A percentile compares a stretch with the other conserved stretches of the same genome.
Evolutionary conservation across 2,888 invertebrate species (phyloP).

Genomic region (Prenolepis imparis): DNA sequence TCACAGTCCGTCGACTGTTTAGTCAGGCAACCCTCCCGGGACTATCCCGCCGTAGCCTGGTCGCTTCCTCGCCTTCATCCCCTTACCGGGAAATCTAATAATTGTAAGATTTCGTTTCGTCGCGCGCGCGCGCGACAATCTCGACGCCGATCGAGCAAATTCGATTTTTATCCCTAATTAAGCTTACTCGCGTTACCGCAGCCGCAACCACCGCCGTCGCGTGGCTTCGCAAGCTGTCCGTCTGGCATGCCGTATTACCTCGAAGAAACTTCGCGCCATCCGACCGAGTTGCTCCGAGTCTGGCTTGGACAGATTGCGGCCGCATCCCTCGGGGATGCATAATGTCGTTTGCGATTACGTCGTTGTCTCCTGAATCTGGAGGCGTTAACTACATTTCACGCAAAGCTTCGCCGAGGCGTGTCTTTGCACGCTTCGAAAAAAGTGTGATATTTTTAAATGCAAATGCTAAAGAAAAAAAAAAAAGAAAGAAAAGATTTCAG

Average conservation of each 20-base stretch:
- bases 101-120: slow-evolving; percentile 72
- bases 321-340: slow-evolving; percentile 28
- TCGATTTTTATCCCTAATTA: slow-evolving; percentile 76
- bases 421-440: background rate
- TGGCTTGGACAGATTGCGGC: slow-evolving; percentile 38
- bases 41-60: slow-evolving; percentile 44
- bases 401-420: background rate
- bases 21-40: slow-evolving; percentile 63
- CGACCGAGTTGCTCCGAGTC: slow-evolving; percentile 40
- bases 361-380: slow-evolving; percentile 30
- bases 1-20: slow-evolving; percentile 70
- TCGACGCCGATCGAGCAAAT: slow-evolving; percentile 73
- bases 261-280: slow-evolving; percentile 38
- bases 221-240: slow-evolving; percentile 43
- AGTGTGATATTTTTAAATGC: background rate
- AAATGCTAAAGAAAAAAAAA: background rate
- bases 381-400: slow-evolving; percentile 19
- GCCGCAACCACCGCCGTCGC: background rate
- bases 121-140: slow-evolving; percentile 70
- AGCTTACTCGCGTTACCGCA: slow-evolving; percentile 61
- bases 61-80: slow-evolving; percentile 29
- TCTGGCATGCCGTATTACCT: slow-evolving; percentile 47
- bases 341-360: slow-evolving; percentile 44
- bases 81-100: slow-evolving; percentile 70
- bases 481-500: background rate